These are phyloP conservation scores for Drosophila nr. perissopoda DNA, from an alignment of 2,888 invertebrate species.

Conservation along the genomic window DNA sequence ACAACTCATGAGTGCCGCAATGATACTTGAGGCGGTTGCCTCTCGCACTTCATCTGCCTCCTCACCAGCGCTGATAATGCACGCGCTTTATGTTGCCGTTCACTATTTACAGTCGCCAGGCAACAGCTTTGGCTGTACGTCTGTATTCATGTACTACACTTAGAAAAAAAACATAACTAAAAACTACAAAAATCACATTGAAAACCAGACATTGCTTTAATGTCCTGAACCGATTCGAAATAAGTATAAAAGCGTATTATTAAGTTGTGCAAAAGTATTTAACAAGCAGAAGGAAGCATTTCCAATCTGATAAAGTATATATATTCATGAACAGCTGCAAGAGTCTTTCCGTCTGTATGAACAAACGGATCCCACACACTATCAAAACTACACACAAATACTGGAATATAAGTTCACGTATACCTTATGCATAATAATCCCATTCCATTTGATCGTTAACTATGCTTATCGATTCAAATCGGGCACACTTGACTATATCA, in stretches of 20 bases:
- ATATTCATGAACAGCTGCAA: not conserved
- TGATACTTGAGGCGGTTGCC: constrained; percentile 57
- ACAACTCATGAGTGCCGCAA: constrained; percentile 49
- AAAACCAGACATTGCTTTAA: not conserved
- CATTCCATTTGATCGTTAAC: not conserved
- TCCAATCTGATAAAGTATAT: not conserved
- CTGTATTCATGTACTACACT: not conserved
- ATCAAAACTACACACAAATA: not conserved
- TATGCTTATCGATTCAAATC: not conserved
- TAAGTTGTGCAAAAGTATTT: not conserved
- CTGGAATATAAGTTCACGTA: not conserved
- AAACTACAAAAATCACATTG: not conserved
- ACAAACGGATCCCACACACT: not conserved
- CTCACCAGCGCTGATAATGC: constrained; percentile 69
- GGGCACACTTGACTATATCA: not conserved
- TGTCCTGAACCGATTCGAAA: not conserved
- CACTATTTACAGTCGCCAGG: constrained; percentile 16
- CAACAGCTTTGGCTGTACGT: constrained; percentile 28
- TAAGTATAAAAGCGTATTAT: not conserved
- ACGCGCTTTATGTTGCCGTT: constrained; percentile 52
- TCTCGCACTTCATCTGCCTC: constrained; percentile 62
- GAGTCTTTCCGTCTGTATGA: not conserved
- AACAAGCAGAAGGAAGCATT: not conserved
- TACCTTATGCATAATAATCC: not conserved
- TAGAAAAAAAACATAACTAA: not conserved